phyloP scores from a whole-genome alignment of 2,888 invertebrate genomes.

The Notodonta dromedarius region DNA sequence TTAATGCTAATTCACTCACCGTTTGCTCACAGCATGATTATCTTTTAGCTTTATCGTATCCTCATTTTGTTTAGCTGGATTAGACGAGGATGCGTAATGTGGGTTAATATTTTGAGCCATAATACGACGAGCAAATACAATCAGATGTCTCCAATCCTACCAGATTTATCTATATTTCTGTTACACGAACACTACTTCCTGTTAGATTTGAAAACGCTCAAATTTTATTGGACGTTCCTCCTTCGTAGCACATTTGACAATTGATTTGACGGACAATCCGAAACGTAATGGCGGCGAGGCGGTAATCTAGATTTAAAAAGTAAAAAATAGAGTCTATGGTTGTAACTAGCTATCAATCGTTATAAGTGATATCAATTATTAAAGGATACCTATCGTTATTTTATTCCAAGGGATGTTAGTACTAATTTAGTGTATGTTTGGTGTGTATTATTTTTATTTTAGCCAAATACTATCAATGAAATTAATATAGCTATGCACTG shows the following conservation, averaged over 20 bases:
- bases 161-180: conserved; percentile 56
- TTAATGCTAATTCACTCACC: conserved; percentile 81
- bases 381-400: too few relatives aligned
- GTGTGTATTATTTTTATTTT: too few relatives aligned
- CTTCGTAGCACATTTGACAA: conserved; percentile 62
- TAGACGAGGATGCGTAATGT: conserved; percentile 88
- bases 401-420: too few relatives aligned
- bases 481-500: too few relatives aligned
- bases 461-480: too few relatives aligned
- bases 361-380: too few relatives aligned
- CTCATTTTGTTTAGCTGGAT: conserved; percentile 91
- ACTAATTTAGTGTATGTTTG: too few relatives aligned
- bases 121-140: conserved; percentile 56
- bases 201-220: conserved; percentile 80
- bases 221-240: conserved; percentile 71
- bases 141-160: conserved; percentile 56
- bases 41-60: conserved; percentile 90
- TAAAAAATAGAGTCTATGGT: too few relatives aligned
- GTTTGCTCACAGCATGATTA: conserved; percentile 95
- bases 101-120: conserved; percentile 97
- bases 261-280: conserved; percentile 8
- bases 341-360: too few relatives aligned
- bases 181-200: conserved; percentile 72
- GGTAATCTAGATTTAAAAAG: conserved; percentile 30
- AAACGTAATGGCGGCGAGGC: conserved; percentile 76